Percentiles rank a stretch among this genome's conserved stretches.
Evolutionary conservation across 1,140 invertebrate genomes (phyloP).

Genomic region (Xylocopa sonorina): DNA sequence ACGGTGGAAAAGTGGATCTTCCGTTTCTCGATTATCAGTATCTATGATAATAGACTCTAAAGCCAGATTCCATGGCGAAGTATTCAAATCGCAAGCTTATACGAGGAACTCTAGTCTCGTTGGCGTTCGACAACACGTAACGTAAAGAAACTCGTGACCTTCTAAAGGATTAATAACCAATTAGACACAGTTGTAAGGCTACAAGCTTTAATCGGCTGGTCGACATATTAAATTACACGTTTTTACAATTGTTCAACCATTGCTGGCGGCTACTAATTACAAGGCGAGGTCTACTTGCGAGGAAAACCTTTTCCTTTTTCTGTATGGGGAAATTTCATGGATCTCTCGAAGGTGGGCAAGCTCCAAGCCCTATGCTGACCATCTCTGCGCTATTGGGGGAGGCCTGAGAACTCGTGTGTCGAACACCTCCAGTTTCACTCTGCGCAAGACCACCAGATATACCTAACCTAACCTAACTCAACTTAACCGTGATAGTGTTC

Average conservation of each 20-base stretch:
- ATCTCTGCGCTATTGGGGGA: no score
- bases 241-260: conserved; percentile 8
- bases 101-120: conserved; percentile 36
- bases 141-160: not conserved
- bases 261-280: conserved; percentile 43
- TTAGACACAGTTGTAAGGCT: conserved; percentile 6
- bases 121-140: conserved; percentile 27
- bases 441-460: conserved; percentile 39
- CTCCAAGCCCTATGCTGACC: no score
- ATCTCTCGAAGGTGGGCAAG: no score
- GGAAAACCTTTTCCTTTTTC: not conserved
- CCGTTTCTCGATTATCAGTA: not conserved
- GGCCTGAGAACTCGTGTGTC: no score
- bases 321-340: no score
- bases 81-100: conserved; percentile 12
- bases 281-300: not conserved
- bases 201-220: not conserved
- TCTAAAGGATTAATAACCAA: conserved; percentile 42
- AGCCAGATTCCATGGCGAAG: not conserved
- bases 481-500: conserved; percentile 52
- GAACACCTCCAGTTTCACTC: no score
- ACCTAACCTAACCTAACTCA: conserved; percentile 42
- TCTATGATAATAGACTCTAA: conserved; percentile 2
- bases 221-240: conserved; percentile 44
- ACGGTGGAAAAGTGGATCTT: not conserved